Base-by-base conservation (phyloP, 2,888 invertebrate species). In the Prosapia bicincta region DNA sequence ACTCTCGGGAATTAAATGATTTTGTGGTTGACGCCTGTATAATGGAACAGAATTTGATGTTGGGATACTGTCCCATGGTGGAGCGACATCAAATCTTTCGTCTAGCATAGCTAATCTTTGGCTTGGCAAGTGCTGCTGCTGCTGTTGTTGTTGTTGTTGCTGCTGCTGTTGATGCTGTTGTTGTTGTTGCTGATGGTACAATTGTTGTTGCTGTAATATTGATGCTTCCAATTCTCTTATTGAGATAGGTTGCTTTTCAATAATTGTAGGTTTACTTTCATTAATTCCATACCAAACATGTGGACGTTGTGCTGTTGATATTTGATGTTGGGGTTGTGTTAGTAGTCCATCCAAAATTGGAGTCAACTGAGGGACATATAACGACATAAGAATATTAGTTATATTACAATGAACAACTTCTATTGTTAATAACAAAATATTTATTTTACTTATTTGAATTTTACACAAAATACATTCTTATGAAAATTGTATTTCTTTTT, bases 21-120 rank as follows among this genome's bases (percentile, higher is more conserved):
- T 82, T 3, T 84, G 81, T 76, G 84, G 84, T 79, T 84, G 78
- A 65, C 81, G 69, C 75, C 80, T 79, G 72, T 81, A 80, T 28
- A 80, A 74, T 65, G 79, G 79, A 74, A 75, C 80, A 80, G 80
- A 81, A 81, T 32, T 76, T 9, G 70, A 70, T 15, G 65, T 70
- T 0, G 38, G 71, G 5, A 25, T 43, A 74, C n/a, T 78, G 78
- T 20, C 72, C 79, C 69, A 30, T 66, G 38, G 74, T 76, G 76
- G 74, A 77, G 68, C 54, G 66, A 69, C 76, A 43, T 76, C 74
- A 68, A 74, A 76, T 24, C 65, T 26, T 23, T 72, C 72, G 9
- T 72, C 72, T 30, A 66, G 32, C 24, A 65, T 28, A 2, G 32
- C 30, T 54, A 54, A 54, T 54, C 54, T 54, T 54, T 54, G 69